Evolutionary conservation across 2,113 vertebrate species (phyloP), one percentile per base, ranked within the genome.

Genomic region (Amblyopsis rosae): DNA sequence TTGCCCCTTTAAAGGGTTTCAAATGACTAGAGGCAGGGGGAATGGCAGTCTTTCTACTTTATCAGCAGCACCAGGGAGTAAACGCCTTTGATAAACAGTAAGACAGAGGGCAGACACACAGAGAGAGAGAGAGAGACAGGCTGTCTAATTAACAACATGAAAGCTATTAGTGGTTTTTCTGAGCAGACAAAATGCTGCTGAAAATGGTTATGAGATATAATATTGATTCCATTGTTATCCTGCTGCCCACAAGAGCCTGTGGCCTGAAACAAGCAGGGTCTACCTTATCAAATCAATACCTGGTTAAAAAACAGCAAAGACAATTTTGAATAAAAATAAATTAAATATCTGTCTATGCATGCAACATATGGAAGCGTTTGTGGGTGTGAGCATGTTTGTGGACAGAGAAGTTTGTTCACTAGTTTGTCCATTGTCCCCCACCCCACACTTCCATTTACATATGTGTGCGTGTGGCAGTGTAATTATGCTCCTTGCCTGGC

Each of bases 251-350:
- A 64, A 60, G n/a, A 68, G 67, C 56, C 15, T 12, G 35, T 81
- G 70, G 73, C 77, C 82, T 58, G 63, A 79, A 76, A 76, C 17
- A 64, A 80, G 81, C 82, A 2, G 6, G 50, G 35, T 61, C 46
- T 72, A 70, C 80, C 74, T 68, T 73, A 67, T 79, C 75, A 75
- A 86, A 89, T 89, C 88, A 69, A 90, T 85, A 87, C 59, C 68
- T 49, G 16, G 69, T 69, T 67, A 70, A 65, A 63, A 86, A 85
- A 84, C 68, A 73, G 51, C 67, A 83, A 86, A 80, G 62, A 71
- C 13, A 57, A 61, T 59, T 65, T 32, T 45, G 47, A 67, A 26
- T 26, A 26, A 26, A 26, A 26, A 26, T 26, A 78, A 65, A 41
- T 76, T 0, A 3, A 26, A 9, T 71, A 17, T 19, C 59, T 72